Evolutionary conservation across 2,113 vertebrate genomes (phyloP).

Genomic region (Felis chaus): DNA sequence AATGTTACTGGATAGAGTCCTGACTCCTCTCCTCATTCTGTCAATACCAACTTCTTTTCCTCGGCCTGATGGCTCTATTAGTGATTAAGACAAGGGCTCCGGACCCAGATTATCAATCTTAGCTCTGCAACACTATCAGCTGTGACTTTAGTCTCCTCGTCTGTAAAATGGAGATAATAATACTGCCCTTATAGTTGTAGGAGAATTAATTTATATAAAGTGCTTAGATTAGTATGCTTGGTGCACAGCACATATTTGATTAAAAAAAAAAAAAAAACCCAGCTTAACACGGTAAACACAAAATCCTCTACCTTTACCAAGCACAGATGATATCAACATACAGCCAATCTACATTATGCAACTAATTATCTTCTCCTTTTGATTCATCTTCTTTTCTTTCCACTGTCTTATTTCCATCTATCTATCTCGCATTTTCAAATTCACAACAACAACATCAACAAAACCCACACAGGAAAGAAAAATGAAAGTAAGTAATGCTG

Average conservation of each 20-base stretch:
- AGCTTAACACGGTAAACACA: background rate
- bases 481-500: background rate
- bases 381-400: background rate
- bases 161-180: background rate
- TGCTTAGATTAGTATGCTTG: background rate
- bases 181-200: background rate
- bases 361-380: background rate
- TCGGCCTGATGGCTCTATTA: background rate
- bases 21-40: background rate
- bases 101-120: background rate
- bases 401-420: background rate
- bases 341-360: background rate
- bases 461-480: background rate
- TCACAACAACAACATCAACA: background rate
- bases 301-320: background rate
- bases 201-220: background rate
- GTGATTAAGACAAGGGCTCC: background rate
- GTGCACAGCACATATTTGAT: background rate
- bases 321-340: background rate
- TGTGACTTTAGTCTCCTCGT: background rate
- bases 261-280: background rate
- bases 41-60: background rate
- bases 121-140: background rate
- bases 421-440: constrained; percentile 2
- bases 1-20: background rate